Evolutionary conservation across 2,888 invertebrate species (phyloP), one percentile per base, ranked within the genome.

Genomic region (Mechanitis mazaeus): DNA sequence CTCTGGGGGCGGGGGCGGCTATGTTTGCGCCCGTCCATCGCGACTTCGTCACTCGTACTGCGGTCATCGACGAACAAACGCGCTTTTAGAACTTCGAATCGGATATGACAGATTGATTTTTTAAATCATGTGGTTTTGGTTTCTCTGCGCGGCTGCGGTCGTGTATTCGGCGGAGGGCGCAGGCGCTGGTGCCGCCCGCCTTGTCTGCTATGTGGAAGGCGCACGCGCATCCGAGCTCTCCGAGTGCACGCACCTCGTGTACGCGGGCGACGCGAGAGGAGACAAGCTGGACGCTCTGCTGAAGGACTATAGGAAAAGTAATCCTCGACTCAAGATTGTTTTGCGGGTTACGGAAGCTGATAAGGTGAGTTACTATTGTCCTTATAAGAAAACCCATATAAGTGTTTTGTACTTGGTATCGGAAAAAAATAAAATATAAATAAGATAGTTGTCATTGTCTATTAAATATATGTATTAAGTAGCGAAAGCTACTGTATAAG

Each of bases 301-400:
- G 69, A 91, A 92, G 75, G 87, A 85, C 67, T 86, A 91, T 70
- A 86, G 86, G 73, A 88, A 88, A 68, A 80, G 78, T 64, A 86
- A 88, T 66, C 89, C 90, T 35, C 82, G 87, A 61, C 78, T 91
- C 69, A 92, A 92, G 80, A 84, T 92, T 68, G 79, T 92, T 66
- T 75, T 93, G 66, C 89, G 91, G 63, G 90, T 91, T 58, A 81
- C 84, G 68, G 92, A 92, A 66, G 86, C 84, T 65, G 92, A 93
- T 75, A 91, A 93, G 92, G 93, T 93, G 81, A 79, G 84, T 68
- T 69, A 67, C 67, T 72, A 70, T 64, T 47, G 53, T 33, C 35
- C 42, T 1, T 9, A 5, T 12, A 11, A 12, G 9, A 3, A 38
- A 11, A 20, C 11, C n/a, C 65, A 35, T 20, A 20, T 20, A 20